Percentiles rank a stretch among this genome's conserved stretches.
phyloP scores from a whole-genome alignment of 2,113 vertebrate species.

The Eolophus roseicapilla region DNA sequence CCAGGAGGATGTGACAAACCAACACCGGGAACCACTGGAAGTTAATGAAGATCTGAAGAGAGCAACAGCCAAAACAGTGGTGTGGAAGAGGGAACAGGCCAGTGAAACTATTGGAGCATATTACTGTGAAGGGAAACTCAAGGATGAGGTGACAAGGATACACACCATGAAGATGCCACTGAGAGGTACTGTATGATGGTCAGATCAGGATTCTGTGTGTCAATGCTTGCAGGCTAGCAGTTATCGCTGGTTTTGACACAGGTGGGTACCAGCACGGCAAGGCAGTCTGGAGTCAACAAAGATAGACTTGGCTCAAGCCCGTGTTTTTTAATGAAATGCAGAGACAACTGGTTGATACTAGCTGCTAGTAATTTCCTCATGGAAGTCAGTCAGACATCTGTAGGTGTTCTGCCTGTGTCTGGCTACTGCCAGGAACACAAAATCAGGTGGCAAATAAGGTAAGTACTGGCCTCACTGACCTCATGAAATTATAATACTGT shows the following conservation, averaged over 20 bases:
- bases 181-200: slow-evolving; percentile 73
- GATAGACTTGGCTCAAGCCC: neutral
- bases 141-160: slow-evolving; percentile 75
- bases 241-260: neutral
- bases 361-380: neutral
- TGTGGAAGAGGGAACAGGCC: slow-evolving; percentile 82
- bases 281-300: neutral
- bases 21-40: slow-evolving; percentile 73
- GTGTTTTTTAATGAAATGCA: neutral
- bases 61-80: slow-evolving; percentile 78
- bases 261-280: neutral
- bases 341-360: neutral
- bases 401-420: neutral
- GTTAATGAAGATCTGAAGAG: slow-evolving; percentile 75
- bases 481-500: neutral
- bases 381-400: neutral
- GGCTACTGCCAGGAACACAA: neutral
- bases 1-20: slow-evolving; percentile 75
- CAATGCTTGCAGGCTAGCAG: neutral
- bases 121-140: slow-evolving; percentile 81
- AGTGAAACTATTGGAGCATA: slow-evolving; percentile 83
- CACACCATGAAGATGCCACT: slow-evolving; percentile 86
- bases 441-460: neutral
- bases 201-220: neutral
- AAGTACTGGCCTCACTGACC: neutral